Base-by-base conservation (phyloP, 2,888 invertebrate species). In the Chamaedrilus cognettii region DNA sequence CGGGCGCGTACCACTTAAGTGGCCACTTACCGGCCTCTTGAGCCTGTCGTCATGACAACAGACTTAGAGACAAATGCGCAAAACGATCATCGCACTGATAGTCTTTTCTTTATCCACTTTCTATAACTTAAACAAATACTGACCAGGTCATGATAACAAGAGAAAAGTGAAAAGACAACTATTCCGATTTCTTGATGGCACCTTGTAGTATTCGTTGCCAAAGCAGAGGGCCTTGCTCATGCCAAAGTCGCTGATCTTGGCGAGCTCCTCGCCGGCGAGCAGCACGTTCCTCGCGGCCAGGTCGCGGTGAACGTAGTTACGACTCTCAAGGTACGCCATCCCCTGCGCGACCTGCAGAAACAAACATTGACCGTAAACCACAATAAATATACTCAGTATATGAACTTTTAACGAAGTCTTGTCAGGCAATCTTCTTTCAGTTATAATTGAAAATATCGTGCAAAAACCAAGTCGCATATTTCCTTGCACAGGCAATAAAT, bases 171-270 rank as follows among this genome's bases (percentile, higher is more conserved):
- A n/a, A n/a, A n/a, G n/a, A n/a, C n/a, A n/a, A n/a, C n/a, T n/a
- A n/a, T n/a, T n/a, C n/a, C n/a, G n/a, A n/a, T n/a, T n/a, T n/a
- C n/a, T n/a, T n/a, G n/a, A n/a, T n/a, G n/a, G 15, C 76, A 84
- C 84, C 78, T 80, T 79, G 74, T 85, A 85, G 70, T 85, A 85
- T 65, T 83, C 82, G 65, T 81, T 80, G 49, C 82, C 83, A 4
- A 81, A 69, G 11, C 80, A 80, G 7, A 82, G 72, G 7, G 84
- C 82, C 73, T 82, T 80, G 15, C 85, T 85, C 85, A 85, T 84
- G 60, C 85, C 85, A 76, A 85, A 85, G 75, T 85, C 85, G 74
- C 83, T 84, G 65, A 85, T 84, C 74, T 85, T 85, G 30, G 84
- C 85, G 66, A 82, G 82, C 67, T 75, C 76, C 71, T 80, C 81